These are phyloP conservation scores for Ivindomyrus marchei DNA, from an alignment of 2,113 vertebrate genomes.

Conservation along the genomic window DNA sequence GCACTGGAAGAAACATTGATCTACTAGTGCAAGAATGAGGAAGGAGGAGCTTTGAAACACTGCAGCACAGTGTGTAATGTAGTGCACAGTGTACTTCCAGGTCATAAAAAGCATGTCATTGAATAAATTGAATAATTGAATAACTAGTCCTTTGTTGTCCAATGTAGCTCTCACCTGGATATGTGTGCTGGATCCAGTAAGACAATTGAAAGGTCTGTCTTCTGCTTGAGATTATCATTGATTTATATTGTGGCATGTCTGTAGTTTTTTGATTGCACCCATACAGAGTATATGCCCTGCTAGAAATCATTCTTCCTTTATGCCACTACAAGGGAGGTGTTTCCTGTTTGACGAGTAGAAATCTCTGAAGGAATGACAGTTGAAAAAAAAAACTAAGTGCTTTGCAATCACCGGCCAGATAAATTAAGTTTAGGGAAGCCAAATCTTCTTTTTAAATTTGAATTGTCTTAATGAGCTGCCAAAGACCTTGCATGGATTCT, in stretches of 20 bases:
- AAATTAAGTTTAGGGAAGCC: background rate
- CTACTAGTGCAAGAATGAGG: background rate
- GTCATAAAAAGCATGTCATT: background rate
- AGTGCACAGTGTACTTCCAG: background rate
- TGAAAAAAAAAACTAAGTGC: background rate
- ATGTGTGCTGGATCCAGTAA: conserved; percentile 16
- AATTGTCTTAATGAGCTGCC: background rate
- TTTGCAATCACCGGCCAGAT: background rate
- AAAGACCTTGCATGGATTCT: background rate
- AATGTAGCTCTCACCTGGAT: conserved; percentile 15
- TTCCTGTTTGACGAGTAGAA: background rate
- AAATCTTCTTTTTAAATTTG: background rate
- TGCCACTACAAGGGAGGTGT: background rate
- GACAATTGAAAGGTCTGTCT: conserved; percentile 12
- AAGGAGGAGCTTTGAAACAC: background rate
- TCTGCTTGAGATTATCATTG: background rate
- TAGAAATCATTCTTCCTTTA: background rate
- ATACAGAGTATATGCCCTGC: background rate
- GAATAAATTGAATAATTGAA: background rate
- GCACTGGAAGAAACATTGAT: background rate
- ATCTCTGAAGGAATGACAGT: background rate
- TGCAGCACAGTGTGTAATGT: background rate
- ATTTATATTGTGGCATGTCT: background rate
- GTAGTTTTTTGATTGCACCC: background rate
- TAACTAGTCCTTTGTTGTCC: conserved; percentile 18